Percentiles rank a stretch among this genome's conserved stretches.
Conservation (phyloP, 2,113 vertebrate genomes). For the Struthidea cinerea region DNA sequence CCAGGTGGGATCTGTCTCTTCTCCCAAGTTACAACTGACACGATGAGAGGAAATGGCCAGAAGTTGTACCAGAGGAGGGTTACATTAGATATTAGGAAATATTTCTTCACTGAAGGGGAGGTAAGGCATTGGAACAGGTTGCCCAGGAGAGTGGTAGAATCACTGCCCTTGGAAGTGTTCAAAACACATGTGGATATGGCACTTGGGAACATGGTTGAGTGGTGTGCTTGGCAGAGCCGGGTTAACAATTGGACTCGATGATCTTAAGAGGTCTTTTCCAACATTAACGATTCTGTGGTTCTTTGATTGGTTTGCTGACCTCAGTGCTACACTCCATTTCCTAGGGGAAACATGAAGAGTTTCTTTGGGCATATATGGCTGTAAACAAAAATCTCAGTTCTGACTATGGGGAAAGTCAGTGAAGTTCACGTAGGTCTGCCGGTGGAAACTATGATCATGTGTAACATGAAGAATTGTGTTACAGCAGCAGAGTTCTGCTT, state of each 20-base stretch:
- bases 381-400: background rate
- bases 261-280: background rate
- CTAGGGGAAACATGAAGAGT: background rate
- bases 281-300: background rate
- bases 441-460: background rate
- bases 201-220: background rate
- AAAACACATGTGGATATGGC: background rate
- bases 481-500: background rate
- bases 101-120: background rate
- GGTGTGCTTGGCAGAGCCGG: background rate
- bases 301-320: background rate
- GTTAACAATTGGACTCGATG: fast-evolving
- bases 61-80: background rate
- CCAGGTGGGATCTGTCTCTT: background rate
- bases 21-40: background rate
- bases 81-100: background rate
- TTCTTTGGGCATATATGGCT: background rate
- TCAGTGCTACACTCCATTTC: background rate
- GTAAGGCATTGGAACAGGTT: background rate
- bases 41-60: background rate
- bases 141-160: background rate
- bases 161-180: background rate
- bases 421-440: background rate
- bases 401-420: background rate
- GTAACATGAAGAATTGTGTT: background rate